Conservation (phyloP, 2,888 invertebrate species). For the Cremastinae sp. region DNA sequence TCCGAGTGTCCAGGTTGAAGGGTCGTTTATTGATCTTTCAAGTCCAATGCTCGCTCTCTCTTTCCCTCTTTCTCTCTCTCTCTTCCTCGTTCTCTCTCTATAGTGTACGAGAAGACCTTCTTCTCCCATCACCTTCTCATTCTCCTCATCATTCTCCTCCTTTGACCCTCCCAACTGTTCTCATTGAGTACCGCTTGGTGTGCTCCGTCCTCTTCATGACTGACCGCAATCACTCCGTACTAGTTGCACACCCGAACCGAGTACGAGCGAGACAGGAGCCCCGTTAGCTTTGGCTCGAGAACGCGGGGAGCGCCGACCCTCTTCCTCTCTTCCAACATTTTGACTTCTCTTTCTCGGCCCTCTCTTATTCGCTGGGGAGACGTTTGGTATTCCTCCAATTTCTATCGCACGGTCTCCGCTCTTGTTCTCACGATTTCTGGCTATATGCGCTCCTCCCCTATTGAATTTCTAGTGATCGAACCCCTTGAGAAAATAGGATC, state of each 20-base stretch:
- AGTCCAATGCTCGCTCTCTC: constrained; percentile 76
- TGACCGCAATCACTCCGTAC: constrained; percentile 77
- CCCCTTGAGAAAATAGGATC: constrained; percentile 56
- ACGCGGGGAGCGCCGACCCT: constrained; percentile 21
- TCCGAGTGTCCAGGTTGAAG: constrained; percentile 78
- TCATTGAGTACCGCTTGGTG: constrained; percentile 53
- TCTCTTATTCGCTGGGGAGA: constrained; percentile 40
- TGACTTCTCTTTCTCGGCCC: constrained; percentile 64
- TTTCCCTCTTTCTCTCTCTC: constrained; percentile 11
- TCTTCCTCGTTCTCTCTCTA: constrained; percentile 66
- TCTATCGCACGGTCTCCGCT: constrained; percentile 23
- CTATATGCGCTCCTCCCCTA: constrained; percentile 22
- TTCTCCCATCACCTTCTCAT: constrained; percentile 64
- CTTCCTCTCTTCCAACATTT: constrained; percentile 72
- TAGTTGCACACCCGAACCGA: constrained; percentile 76
- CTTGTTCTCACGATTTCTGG: constrained; percentile 40
- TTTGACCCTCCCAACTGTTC: constrained; percentile 60
- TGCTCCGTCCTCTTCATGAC: constrained; percentile 70
- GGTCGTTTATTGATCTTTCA: constrained; percentile 81
- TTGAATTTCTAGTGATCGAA: constrained; percentile 32
- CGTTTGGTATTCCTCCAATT: constrained; percentile 26
- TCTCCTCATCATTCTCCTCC: constrained; percentile 69
- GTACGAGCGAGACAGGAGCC: constrained; percentile 73
- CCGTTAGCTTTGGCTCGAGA: constrained; percentile 39
- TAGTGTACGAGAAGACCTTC: constrained; percentile 77